Conservation (phyloP, 2,888 invertebrate genomes). For the Drosophila suboccidentalis region DNA sequence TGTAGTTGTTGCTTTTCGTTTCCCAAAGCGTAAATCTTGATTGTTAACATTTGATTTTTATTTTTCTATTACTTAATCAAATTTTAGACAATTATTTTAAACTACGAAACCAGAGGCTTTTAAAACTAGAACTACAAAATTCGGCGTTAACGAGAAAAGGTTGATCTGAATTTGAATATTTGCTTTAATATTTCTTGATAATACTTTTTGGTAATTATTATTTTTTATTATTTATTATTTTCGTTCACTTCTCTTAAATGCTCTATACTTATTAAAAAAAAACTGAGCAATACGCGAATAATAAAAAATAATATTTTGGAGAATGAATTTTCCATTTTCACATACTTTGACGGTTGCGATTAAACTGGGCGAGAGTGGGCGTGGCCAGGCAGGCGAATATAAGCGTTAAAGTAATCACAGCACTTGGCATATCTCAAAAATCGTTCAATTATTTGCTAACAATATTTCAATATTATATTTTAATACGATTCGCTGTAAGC, state of each 20-base stretch:
- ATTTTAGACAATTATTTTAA: too few relatives aligned
- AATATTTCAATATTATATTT: background rate
- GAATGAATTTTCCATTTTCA: background rate
- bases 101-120: too few relatives aligned
- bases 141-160: too few relatives aligned
- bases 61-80: too few relatives aligned
- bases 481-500: background rate
- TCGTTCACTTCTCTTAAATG: background rate
- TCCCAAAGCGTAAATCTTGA: too few relatives aligned
- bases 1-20: too few relatives aligned
- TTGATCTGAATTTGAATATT: too few relatives aligned
- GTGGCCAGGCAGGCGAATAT: conserved; percentile 38
- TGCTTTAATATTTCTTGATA: too few relatives aligned
- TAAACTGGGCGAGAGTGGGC: conserved; percentile 64
- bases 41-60: too few relatives aligned
- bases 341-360: conserved; percentile 64
- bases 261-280: background rate
- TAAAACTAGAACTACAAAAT: too few relatives aligned
- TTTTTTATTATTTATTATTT: background rate
- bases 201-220: background rate
- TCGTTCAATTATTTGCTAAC: background rate
- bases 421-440: conserved; percentile 14
- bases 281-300: background rate
- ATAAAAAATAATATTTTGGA: background rate
- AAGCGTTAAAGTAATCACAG: conserved; percentile 33